Conservation (phyloP, 2,797 vertebrate genomes). For the Sebastes umbrosus region DNA sequence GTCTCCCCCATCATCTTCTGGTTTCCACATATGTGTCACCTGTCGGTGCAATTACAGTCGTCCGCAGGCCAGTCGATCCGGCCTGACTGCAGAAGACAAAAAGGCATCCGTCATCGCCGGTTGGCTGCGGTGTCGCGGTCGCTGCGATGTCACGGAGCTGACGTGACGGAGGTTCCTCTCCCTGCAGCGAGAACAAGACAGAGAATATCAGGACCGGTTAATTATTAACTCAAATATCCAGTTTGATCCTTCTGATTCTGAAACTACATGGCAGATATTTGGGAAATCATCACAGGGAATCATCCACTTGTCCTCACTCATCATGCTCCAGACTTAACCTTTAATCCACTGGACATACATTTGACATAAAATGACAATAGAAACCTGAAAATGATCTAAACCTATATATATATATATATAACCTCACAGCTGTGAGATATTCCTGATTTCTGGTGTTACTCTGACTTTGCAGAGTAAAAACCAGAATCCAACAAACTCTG, state of each 20-base stretch:
- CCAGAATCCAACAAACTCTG: background rate
- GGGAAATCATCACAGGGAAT: background rate
- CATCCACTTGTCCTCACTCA: background rate
- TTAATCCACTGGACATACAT: background rate
- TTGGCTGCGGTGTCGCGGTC: slow-evolving; percentile 50
- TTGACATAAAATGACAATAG: background rate
- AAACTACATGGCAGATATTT: background rate
- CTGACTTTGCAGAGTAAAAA: too few species aligned
- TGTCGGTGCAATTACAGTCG: slow-evolving; percentile 72
- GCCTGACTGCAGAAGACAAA: slow-evolving; percentile 69
- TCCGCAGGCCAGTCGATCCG: slow-evolving; percentile 19
- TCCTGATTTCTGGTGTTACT: too few species aligned
- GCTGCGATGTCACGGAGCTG: slow-evolving; percentile 55
- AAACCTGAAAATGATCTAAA: background rate
- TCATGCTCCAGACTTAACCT: background rate
- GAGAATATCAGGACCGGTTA: slow-evolving; percentile 2
- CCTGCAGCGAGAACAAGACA: slow-evolving; percentile 44
- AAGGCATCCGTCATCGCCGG: slow-evolving; percentile 70
- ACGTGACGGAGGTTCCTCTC: slow-evolving; percentile 47
- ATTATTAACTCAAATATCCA: slow-evolving; percentile 32
- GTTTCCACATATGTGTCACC: slow-evolving; percentile 78
- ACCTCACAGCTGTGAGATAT: too few species aligned
- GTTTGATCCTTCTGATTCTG: background rate
- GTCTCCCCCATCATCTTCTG: slow-evolving; percentile 68
- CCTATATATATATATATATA: too few species aligned